phyloP scores from a whole-genome alignment of 2,797 vertebrate genomes.

The Rhabdomys pumilio region DNA sequence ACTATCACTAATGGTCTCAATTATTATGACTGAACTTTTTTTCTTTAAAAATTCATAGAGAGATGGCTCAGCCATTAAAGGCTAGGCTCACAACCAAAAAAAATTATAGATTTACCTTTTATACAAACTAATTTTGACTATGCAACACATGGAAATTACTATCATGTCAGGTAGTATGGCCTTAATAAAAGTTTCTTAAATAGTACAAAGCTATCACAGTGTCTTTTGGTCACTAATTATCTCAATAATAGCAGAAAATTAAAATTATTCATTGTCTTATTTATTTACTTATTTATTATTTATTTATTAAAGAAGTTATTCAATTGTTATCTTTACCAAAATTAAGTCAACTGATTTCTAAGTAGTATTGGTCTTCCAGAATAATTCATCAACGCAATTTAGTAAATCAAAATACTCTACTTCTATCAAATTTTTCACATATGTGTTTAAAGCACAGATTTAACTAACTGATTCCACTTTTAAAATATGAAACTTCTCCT shows the following conservation, averaged over 20 bases:
- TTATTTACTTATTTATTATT: background rate
- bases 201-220: background rate
- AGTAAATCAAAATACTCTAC: conserved; percentile 18
- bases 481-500: background rate
- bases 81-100: too few relatives aligned
- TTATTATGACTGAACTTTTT: background rate
- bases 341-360: conserved; percentile 50
- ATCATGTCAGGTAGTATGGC: background rate
- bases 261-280: background rate
- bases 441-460: background rate
- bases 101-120: background rate
- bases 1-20: background rate
- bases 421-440: background rate
- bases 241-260: background rate
- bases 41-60: background rate
- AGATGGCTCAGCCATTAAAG: too few relatives aligned
- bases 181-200: conserved; percentile 50
- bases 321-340: background rate
- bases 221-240: conserved; percentile 3
- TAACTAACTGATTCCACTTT: background rate
- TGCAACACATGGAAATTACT: background rate
- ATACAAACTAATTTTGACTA: background rate
- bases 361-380: background rate
- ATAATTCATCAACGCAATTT: conserved; percentile 8
- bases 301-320: conserved; percentile 9